Evolutionary conservation across 2,888 invertebrate species (phyloP).

Genomic region (Amphipoea oculea): DNA sequence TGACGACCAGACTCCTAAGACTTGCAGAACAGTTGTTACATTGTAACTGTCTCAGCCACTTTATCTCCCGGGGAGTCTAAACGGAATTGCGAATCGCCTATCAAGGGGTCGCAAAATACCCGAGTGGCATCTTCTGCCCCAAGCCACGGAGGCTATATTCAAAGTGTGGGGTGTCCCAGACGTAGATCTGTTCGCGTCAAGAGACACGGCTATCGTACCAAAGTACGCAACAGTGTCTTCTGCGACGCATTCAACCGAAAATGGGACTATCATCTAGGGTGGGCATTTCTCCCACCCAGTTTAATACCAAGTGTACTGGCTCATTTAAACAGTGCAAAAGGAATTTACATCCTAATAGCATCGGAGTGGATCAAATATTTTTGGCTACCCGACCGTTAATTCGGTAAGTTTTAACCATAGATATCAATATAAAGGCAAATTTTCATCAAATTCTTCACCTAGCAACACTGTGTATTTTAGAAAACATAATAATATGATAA

Average conservation of each 20-base stretch:
- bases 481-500: constrained; percentile 11
- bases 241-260: not conserved
- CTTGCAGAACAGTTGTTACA: not conserved
- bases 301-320: not conserved
- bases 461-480: too few species aligned
- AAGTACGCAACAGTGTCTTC: not conserved
- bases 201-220: not conserved
- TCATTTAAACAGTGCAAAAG: not conserved
- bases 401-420: too few species aligned
- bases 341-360: not conserved
- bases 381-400: not conserved
- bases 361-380: not conserved
- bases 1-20: constrained; percentile 3
- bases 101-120: constrained; percentile 8
- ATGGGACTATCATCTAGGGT: not conserved
- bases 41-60: not conserved
- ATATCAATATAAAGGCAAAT: too few species aligned
- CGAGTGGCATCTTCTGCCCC: constrained; percentile 5
- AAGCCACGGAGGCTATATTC: constrained; percentile 1
- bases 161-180: constrained; percentile 4
- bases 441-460: too few species aligned
- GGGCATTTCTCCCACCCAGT: not conserved
- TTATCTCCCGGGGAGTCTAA: constrained; percentile 1
- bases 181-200: constrained; percentile 10
- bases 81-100: constrained; percentile 2